phyloP scores from a whole-genome alignment of 2,113 vertebrate species.

The Elachura formosa region DNA sequence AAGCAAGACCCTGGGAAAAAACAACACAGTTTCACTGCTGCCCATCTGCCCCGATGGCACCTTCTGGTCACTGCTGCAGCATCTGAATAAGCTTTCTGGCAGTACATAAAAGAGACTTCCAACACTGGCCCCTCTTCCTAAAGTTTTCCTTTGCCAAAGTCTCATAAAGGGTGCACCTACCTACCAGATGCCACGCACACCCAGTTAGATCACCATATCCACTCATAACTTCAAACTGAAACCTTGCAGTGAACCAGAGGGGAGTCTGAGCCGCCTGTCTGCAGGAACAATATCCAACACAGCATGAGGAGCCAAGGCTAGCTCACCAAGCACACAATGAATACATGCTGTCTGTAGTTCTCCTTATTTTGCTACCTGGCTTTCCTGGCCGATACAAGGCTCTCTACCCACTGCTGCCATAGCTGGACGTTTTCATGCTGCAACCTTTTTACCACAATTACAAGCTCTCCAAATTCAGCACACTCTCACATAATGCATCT shows the following conservation, averaged over 20 bases:
- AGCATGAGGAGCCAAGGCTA: neutral
- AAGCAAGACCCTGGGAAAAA: neutral
- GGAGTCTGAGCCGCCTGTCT: rapidly evolving
- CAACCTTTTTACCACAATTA: neutral
- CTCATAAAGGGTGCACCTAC: neutral
- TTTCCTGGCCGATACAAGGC: neutral
- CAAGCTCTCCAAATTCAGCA: neutral
- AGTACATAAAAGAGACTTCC: neutral
- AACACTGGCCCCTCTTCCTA: neutral
- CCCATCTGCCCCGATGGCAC: neutral
- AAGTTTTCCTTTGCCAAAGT: neutral
- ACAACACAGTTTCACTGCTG: neutral
- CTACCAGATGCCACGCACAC: neutral
- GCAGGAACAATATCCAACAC: neutral
- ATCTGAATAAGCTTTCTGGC: neutral
- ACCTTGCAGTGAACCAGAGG: neutral
- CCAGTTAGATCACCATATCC: neutral
- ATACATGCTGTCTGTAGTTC: too few relatives aligned
- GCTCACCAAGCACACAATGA: neutral
- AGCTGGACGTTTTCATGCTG: neutral
- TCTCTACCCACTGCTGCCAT: neutral
- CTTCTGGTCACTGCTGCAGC: neutral
- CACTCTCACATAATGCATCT: neutral
- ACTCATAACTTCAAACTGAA: neutral
- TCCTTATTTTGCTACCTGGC: neutral